Evolutionary conservation across 2,888 invertebrate genomes (phyloP), one percentile per base, ranked within the genome.

Genomic region (Drepanosiphum platanoidis): DNA sequence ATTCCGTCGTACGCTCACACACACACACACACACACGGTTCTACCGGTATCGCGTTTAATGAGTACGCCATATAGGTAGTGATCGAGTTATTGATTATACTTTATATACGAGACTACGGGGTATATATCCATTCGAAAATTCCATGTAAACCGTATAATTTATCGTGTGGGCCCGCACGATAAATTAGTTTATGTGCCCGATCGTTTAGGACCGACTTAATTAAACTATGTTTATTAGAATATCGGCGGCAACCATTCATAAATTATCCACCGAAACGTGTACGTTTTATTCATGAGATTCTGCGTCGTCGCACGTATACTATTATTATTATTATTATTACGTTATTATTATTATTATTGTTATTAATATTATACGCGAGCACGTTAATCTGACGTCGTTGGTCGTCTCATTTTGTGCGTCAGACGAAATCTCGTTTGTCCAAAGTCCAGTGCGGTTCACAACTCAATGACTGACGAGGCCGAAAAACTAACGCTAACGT

Each of bases 161-260:
- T 72, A 72, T 72, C 32, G 72, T 46, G 72, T 9, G 72, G 70
- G 42, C 72, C 72, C 42, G 36, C 46, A n/a, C 36, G n/a, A 13
- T 34, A n/a, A 27, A 72, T 42, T 72, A 39, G 58, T 58, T n/a
- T 36, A 58, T 61, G 36, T 8, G 13, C n/a, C n/a, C 36, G 61
- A 27, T 36, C 58, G 27, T 77, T 77, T 36, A 58, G 61, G 58
- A 36, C 77, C 27, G 77, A 77, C 77, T 77, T 36, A 27, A 77
- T 77, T 61, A 77, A 77, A 77, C n/a, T 36, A 34, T 13, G 77
- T 27, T 52, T 52, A 52, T 61, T 77, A 27, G 75, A n/a, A 36
- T 22, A 46, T 52, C 27, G 61, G 32, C 52, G 74, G 77, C 32
- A 36, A 34, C 77, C 77, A 58, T 77, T 77, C 58, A 61, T 77